These are phyloP conservation scores for Cygnus buccinator DNA, from an alignment of 2,113 vertebrate species.

Conservation along the genomic window DNA sequence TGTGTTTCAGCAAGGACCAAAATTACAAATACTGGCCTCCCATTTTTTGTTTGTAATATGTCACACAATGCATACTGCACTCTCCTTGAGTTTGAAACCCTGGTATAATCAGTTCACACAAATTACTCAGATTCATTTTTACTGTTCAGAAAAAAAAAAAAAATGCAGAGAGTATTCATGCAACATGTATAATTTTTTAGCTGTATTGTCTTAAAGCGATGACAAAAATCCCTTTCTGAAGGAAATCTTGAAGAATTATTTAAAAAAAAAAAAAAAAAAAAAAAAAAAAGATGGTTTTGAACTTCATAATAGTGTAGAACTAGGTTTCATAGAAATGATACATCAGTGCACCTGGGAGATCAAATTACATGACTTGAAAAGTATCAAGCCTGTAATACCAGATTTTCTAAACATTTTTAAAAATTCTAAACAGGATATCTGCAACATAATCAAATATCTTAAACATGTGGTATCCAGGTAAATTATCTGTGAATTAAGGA, in stretches of 20 bases:
- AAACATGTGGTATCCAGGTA: background rate
- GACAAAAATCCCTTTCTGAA: background rate
- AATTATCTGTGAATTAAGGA: background rate
- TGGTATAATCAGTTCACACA: background rate
- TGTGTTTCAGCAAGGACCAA: conserved; percentile 20
- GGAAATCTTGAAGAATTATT: background rate
- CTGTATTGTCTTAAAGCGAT: background rate
- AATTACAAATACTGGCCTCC: conserved; percentile 34
- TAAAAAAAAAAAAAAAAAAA: background rate
- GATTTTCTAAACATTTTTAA: background rate
- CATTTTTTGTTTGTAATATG: conserved; percentile 6
- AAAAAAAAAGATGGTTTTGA: no score
- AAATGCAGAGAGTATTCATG: background rate
- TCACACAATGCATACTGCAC: background rate
- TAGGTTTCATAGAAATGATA: background rate
- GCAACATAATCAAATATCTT: background rate
- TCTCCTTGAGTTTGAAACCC: background rate
- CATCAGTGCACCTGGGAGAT: background rate
- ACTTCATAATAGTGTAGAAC: background rate
- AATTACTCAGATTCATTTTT: background rate
- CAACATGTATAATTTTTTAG: background rate
- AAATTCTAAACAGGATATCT: background rate
- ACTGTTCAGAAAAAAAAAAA: background rate
- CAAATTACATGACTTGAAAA: background rate
- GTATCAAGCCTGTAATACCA: background rate